Evolutionary conservation across 1,140 invertebrate genomes (phyloP), one percentile per base, ranked within the genome.

Genomic region (Delia radicum): DNA sequence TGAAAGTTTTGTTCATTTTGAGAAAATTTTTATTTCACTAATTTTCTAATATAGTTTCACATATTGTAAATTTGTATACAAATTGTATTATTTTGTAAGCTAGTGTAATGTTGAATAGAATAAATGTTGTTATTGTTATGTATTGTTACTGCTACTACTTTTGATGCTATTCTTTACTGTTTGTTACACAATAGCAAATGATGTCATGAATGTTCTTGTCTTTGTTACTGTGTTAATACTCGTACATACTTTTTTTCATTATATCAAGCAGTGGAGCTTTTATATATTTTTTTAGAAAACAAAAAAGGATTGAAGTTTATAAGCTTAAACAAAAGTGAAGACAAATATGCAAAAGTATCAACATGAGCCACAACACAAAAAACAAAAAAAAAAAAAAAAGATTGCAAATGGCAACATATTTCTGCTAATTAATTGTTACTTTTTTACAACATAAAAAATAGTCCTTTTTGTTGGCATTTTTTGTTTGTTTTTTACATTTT

Each of bases 341-440:
- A 74, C 26, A 74, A 62, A 63, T 46, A 31, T 27, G 61, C 27
- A 73, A 37, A 73, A 73, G 21, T 15, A 42, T n/a, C 48, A 21
- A 3, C 48, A 73, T n/a, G n/a, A n/a, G n/a, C n/a, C n/a, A 42
- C 26, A 29, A 42, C 0, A 26, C 15, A 67, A 26, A 72, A 72
- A n/a, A 12, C 18, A 33, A 73, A 4, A 31, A 73, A 15, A 69
- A 4, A 26, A 2, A 63, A 33, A 74, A 74, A 62, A 55, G 65
- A 69, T 69, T 69, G 18, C 12, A 55, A 73, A 73, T 27, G 65
- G 65, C 65, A 69, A 73, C 71, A 73, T 73, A 73, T 73, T 73
- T 73, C 29, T 73, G 71, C 71, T 73, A 73, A 73, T 73, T 73
- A 73, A 73, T 73, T 73, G 71, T 46, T 55, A 73, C 71, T 73